phyloP scores from a whole-genome alignment of 2,113 vertebrate species.

The Crotalus helleri region DNA sequence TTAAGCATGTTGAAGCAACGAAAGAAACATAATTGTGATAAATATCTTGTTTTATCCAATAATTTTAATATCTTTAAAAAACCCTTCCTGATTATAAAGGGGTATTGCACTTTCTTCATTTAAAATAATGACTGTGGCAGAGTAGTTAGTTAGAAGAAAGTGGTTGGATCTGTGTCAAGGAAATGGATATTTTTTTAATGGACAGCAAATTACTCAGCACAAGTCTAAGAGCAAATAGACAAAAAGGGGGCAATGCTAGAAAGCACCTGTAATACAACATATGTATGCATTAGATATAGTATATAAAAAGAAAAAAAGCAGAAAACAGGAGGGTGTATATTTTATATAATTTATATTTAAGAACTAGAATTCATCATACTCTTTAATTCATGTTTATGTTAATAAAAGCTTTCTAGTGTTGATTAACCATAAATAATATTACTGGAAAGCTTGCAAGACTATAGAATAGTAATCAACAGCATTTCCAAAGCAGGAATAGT shows the following conservation, averaged over 20 bases:
- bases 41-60: not conserved
- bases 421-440: not conserved
- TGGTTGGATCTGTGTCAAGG: not conserved
- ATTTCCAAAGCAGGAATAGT: not conserved
- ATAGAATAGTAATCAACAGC: not conserved
- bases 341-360: not conserved
- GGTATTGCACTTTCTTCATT: not conserved
- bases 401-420: not conserved
- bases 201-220: not conserved
- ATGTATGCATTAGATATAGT: not conserved
- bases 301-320: not conserved
- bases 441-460: not conserved
- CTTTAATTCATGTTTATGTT: not conserved
- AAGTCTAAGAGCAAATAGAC: not conserved
- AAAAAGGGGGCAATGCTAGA: not conserved
- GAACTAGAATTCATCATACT: not conserved
- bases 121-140: not conserved
- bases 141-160: not conserved
- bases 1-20: constrained; percentile 28
- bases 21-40: not conserved
- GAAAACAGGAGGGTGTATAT: not conserved
- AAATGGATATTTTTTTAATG: not conserved
- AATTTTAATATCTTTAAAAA: not conserved
- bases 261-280: not conserved
- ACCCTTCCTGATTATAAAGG: not conserved